phyloP scores from a whole-genome alignment of 2,888 invertebrate species.

The Hyles lineata region DNA sequence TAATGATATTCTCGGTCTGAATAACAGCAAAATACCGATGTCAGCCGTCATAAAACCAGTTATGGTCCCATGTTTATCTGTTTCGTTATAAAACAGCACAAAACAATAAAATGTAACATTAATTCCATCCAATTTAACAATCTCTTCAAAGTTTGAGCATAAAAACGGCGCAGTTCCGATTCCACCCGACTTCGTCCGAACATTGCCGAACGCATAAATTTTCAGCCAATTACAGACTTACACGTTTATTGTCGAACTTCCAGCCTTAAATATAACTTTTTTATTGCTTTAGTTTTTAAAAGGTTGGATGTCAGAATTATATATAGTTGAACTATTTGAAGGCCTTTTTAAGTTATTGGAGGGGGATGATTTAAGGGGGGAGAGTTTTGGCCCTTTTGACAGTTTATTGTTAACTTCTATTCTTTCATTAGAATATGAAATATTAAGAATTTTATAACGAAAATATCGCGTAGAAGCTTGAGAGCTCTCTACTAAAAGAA shows the following conservation, averaged over 20 bases:
- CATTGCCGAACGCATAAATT: constrained; percentile 61
- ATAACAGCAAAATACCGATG: background rate
- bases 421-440: background rate
- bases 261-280: constrained; percentile 67
- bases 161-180: constrained; percentile 44
- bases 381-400: background rate
- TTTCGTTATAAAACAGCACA: constrained; percentile 12
- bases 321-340: constrained; percentile 22
- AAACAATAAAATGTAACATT: constrained; percentile 26
- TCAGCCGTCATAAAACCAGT: background rate
- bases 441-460: no score
- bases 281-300: constrained; percentile 75
- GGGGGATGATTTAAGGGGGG: background rate
- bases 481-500: no score
- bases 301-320: constrained; percentile 48
- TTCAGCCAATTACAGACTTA: constrained; percentile 67
- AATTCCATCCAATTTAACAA: constrained; percentile 29
- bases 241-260: constrained; percentile 65
- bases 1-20: background rate
- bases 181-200: constrained; percentile 51
- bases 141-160: constrained; percentile 29
- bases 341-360: constrained; percentile 13
- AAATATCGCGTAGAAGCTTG: no score
- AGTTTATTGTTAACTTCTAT: background rate
- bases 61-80: background rate